A percentile compares a stretch with the other conserved stretches of the same genome.
These are phyloP conservation scores for Hassar affinis DNA, from an alignment of 2,113 vertebrate genomes.

Conservation along the genomic window DNA sequence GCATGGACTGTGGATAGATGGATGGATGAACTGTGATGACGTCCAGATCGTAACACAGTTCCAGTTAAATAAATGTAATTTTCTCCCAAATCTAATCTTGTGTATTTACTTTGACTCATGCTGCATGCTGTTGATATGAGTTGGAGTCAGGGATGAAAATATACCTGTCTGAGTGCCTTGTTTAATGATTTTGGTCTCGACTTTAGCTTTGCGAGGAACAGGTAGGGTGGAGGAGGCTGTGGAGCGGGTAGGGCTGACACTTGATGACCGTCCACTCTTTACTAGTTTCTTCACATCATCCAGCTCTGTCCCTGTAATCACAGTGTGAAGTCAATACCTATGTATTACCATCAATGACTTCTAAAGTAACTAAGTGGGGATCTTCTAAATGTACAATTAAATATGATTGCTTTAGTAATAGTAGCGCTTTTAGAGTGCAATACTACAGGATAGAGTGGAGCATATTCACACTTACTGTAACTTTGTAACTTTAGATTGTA, in stretches of 20 bases:
- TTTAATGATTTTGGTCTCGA: constrained; percentile 79
- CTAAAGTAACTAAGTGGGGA: background rate
- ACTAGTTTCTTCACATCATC: constrained; percentile 86
- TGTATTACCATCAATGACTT: background rate
- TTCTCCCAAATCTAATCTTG: background rate
- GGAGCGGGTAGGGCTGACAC: constrained; percentile 81
- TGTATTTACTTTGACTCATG: background rate
- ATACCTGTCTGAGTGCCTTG: constrained; percentile 80
- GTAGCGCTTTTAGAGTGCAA: background rate
- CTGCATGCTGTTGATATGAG: background rate
- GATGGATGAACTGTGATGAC: background rate
- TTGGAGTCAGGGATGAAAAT: background rate
- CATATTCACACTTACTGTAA: background rate
- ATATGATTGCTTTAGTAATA: background rate
- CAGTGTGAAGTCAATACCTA: background rate
- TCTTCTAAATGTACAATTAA: background rate
- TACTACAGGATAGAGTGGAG: background rate
- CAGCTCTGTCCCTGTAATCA: constrained; percentile 80
- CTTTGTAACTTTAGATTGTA: too few species aligned
- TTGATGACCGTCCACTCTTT: constrained; percentile 82
- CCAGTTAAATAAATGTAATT: background rate
- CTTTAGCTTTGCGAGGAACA: constrained; percentile 79
- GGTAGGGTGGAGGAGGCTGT: constrained; percentile 78
- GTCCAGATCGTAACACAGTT: background rate
- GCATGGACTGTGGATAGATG: background rate